A percentile compares a stretch with the other conserved stretches of the same genome.
Conservation (phyloP, 2,113 vertebrate genomes). For the Chlamydotis undulata region DNA sequence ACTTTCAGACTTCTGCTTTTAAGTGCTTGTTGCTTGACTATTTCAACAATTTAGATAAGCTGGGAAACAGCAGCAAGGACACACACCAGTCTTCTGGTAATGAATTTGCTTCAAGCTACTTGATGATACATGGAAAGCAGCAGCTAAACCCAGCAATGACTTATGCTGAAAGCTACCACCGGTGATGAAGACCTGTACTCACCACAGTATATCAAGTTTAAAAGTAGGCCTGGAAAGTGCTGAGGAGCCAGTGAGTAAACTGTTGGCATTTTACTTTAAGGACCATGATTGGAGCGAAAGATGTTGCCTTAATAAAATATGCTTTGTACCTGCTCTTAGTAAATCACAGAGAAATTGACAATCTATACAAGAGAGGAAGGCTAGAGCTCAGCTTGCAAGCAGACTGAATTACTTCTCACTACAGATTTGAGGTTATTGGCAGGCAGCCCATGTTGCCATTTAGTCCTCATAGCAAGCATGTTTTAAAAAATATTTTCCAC, state of each 20-base stretch:
- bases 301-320: slow-evolving; percentile 35
- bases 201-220: slow-evolving; percentile 16
- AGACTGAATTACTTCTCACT: slow-evolving; percentile 54
- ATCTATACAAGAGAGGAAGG: slow-evolving; percentile 15
- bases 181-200: background rate
- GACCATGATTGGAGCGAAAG: slow-evolving; percentile 15
- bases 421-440: slow-evolving; percentile 57
- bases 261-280: slow-evolving; percentile 7
- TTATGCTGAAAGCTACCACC: background rate
- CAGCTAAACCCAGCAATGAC: background rate
- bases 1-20: background rate
- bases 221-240: slow-evolving; percentile 2
- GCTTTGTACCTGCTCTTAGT: slow-evolving; percentile 18
- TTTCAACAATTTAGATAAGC: slow-evolving; percentile 40
- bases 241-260: background rate
- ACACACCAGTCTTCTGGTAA: background rate
- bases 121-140: background rate
- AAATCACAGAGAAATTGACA: slow-evolving; percentile 33
- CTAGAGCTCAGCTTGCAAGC: slow-evolving; percentile 13
- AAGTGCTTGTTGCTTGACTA: background rate
- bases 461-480: slow-evolving; percentile 41
- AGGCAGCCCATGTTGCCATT: slow-evolving; percentile 54
- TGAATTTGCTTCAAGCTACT: background rate
- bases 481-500: slow-evolving; percentile 42
- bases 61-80: background rate